Percentiles rank a stretch among this genome's conserved stretches.
These are phyloP conservation scores for Leptopilina drosophilae DNA, from an alignment of 2,888 invertebrate species.

Conservation along the genomic window DNA sequence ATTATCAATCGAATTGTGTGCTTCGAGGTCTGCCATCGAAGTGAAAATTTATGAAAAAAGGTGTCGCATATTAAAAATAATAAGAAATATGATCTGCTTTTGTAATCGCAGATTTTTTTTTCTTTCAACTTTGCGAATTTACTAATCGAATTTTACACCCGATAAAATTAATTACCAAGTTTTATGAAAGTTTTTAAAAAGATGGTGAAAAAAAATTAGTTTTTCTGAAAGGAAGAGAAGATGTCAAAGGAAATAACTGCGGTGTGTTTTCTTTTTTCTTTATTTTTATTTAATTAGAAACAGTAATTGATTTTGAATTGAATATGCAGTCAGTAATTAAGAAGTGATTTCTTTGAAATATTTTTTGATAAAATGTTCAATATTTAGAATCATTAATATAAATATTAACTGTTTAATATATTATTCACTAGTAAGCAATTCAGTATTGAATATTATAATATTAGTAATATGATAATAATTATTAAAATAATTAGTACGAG, in stretches of 20 bases:
- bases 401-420: too few species aligned
- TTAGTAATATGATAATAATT: too few species aligned
- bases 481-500: too few species aligned
- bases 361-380: too few species aligned
- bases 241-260: background rate
- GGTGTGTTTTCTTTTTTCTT: too few species aligned
- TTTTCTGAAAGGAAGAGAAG: background rate
- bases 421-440: too few species aligned
- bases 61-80: conserved; percentile 10
- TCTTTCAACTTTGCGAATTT: background rate
- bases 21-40: conserved; percentile 13
- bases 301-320: too few species aligned
- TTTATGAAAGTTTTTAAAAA: background rate
- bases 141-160: background rate
- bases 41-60: background rate
- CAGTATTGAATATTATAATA: too few species aligned
- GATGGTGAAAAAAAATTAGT: background rate
- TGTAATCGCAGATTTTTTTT: background rate
- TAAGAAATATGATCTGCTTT: background rate
- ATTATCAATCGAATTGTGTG: conserved; percentile 52
- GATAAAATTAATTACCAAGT: conserved; percentile 7
- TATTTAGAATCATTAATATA: too few species aligned
- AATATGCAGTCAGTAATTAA: too few species aligned
- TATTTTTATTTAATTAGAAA: too few species aligned
- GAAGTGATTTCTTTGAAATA: too few species aligned